Conservation (phyloP, 30 jellyfish, hydroid and myxozoan genomes). For the Chrysaora quinquecirrha region DNA sequence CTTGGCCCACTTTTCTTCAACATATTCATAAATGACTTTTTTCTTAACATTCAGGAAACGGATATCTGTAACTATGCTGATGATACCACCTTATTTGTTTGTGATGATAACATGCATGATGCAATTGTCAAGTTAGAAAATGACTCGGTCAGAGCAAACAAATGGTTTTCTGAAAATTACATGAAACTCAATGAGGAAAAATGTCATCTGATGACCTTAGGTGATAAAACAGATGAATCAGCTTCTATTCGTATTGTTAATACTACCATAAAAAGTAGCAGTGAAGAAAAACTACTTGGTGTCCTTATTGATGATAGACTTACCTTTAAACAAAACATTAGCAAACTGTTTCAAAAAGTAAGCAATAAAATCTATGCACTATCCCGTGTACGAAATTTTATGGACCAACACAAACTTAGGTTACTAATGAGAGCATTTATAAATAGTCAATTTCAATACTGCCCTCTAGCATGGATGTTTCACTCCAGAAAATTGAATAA, state of each 20-base stretch:
- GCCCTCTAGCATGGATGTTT: conserved; percentile 19
- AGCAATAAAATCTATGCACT: conserved; percentile 7
- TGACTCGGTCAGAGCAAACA: neutral
- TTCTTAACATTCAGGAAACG: conserved; percentile 15
- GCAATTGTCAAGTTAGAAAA: neutral
- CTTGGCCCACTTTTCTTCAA: conserved; percentile 51
- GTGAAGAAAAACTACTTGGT: conserved; percentile 2
- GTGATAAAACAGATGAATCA: neutral
- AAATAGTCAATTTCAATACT: conserved; percentile 1
- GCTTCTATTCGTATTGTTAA: neutral
- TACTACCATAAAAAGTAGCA: neutral
- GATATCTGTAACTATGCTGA: conserved; percentile 45
- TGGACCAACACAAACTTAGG: conserved; percentile 6
- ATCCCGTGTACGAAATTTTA: neutral
- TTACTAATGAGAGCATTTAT: conserved; percentile 19
- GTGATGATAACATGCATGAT: neutral
- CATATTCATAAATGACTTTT: conserved; percentile 32
- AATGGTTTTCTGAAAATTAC: conserved; percentile 1
- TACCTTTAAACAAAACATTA: conserved; percentile 4
- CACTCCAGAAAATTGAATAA: neutral
- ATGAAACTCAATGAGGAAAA: neutral
- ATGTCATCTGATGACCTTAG: neutral
- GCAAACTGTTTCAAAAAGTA: conserved; percentile 8
- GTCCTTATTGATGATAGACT: conserved; percentile 3
- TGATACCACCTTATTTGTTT: conserved; percentile 25